Evolutionary conservation across 2,888 invertebrate genomes (phyloP), one percentile per base, ranked within the genome.

Genomic region (Oxyteleia sp.): DNA sequence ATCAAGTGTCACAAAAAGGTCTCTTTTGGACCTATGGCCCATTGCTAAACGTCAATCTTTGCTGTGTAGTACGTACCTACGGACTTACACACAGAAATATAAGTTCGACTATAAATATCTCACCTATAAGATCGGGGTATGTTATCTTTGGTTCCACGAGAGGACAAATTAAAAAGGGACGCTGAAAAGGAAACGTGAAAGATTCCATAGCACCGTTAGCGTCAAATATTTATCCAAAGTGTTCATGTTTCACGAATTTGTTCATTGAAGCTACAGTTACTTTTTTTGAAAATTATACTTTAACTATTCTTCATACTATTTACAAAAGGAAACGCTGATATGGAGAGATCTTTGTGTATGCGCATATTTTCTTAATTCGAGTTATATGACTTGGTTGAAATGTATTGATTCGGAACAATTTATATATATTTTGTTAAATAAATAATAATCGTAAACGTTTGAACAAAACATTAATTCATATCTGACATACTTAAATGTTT

Each of bases 71-170:
- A 49, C 38, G 61, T 29, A 51, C 15, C 61, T 82, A 76, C 75
- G 55, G 74, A 83, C 83, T 79, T 82, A 83, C 84, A 81, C 82
- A 86, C 68, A 41, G 59, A 80, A 82, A 80, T 85, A 85, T 64
- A 82, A 81, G 82, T 86, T 84, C 69, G 79, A 83, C 79, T 85
- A 86, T 85, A 83, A 78, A 87, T 86, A 87, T 63, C 72, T 86
- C 84, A 68, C 55, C 74, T 82, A 84, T 51, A 81, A 79, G 78
- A 59, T 84, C 79, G 63, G 74, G 66, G 68, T 80, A 84, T 64
- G 61, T 84, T 83, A 88, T 90, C 90, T 90, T 90, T 90, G 89
- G 89, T 85, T 89, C 87, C 86, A 66, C 38, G 66, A 83, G 79
- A 85, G 74, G 79, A 64, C 81, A 78, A 83, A 76, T 74, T 64